Evolutionary conservation across 2,113 vertebrate genomes (phyloP), one percentile per base, ranked within the genome.

Genomic region (Oncorhynchus nerka): DNA sequence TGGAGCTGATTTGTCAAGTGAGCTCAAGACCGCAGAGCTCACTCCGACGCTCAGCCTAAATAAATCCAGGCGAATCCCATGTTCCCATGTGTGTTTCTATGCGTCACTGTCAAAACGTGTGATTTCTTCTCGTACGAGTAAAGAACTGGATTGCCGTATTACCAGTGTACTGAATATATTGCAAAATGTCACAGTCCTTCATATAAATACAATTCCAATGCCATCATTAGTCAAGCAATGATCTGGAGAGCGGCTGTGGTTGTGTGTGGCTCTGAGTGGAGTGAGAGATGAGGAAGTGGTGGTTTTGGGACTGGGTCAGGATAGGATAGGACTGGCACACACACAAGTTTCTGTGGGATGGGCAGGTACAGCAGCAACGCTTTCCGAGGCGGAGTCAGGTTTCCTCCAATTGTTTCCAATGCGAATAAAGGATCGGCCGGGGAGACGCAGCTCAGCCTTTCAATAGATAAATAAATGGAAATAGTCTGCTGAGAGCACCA

Each of bases 391-490:
- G 51, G 51, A 55, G 51, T 55, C 51, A 55, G 51, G 51, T 70
- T 84, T 78, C 75, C 80, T 34, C 24, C 48, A 67, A 70, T 72
- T 80, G 75, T 84, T 81, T 79, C 66, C 79, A 70, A 70, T 71
- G 32, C 24, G 73, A 79, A 75, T 28, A 67, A 11, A 24, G 70
- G n/a, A 76, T 73, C 74, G 61, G 67, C 72, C 55, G 5, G 7
- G 32, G 32, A 78, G 15, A 32, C 48, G 2, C 34, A 45, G 70
- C 20, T 57, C 39, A 45, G 59, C 34, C 39, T 15, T 66, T 68
- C 68, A 28, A 16, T 48, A 64, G 4, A 28, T 30, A 28, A 68
- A 75, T 61, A 55, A 49, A 73, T 19, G 55, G 7, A 49, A 34
- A 22, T 57, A 5, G 51, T 15, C 24, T 39, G 64, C 16, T 73